Percentiles rank a stretch among this genome's conserved stretches.
Evolutionary conservation across 2,113 vertebrate genomes (phyloP).

Genomic region (Entomyzon cyanotis): DNA sequence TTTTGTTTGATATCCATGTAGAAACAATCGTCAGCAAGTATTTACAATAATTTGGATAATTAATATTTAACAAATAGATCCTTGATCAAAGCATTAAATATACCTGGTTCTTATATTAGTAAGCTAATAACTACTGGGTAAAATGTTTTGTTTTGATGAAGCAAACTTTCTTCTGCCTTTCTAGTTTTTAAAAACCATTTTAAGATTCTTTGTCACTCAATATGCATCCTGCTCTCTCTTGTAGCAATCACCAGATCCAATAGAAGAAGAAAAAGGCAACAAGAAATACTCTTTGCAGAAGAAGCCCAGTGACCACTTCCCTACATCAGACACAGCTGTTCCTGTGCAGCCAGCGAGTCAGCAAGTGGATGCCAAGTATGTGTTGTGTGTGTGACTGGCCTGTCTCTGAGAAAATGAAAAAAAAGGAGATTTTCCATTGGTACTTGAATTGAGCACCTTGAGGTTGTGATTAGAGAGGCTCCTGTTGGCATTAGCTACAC

Average conservation of each 20-base stretch:
- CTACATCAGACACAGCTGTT: conserved; percentile 13
- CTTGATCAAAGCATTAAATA: background rate
- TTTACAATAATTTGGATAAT: background rate
- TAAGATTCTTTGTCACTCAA: background rate
- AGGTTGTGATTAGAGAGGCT: background rate
- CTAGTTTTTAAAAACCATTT: background rate
- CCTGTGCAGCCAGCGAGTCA: conserved; percentile 46
- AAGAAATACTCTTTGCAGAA: conserved; percentile 73
- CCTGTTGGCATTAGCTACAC: background rate
- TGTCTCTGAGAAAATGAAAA: background rate
- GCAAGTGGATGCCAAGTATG: conserved; percentile 85
- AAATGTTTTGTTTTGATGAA: background rate
- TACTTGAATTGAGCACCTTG: background rate
- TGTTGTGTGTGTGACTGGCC: background rate
- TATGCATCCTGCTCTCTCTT: background rate
- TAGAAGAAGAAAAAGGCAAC: conserved; percentile 48
- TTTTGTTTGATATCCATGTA: background rate
- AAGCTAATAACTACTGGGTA: background rate
- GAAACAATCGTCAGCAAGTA: background rate
- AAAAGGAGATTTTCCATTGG: background rate
- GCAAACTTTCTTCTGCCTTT: background rate
- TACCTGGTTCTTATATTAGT: background rate
- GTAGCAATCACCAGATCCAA: conserved; percentile 33
- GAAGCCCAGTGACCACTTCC: conserved; percentile 66
- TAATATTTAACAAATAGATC: background rate